Evolutionary conservation across 2,113 vertebrate species (phyloP).

Genomic region (Emydocephalus ijimae): DNA sequence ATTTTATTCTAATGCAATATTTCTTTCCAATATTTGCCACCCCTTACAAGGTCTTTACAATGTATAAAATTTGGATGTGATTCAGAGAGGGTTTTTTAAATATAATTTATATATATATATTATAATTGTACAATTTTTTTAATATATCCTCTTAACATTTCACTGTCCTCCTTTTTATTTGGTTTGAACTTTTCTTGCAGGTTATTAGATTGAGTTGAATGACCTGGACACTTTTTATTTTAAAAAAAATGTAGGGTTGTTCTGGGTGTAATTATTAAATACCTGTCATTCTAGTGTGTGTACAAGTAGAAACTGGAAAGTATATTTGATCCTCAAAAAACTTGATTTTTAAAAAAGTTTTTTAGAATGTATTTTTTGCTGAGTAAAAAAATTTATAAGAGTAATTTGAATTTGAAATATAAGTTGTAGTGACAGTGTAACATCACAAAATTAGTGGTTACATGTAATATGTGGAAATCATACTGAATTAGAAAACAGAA

Average conservation of each 20-base stretch:
- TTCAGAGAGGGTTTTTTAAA: neutral
- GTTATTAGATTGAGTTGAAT: neutral
- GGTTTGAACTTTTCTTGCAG: neutral
- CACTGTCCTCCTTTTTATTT: neutral
- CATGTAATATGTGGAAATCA: neutral
- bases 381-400: neutral
- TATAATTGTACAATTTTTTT: too few relatives aligned
- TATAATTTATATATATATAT: too few relatives aligned
- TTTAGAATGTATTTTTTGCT: neutral
- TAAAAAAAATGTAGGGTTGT: neutral
- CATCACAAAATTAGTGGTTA: neutral
- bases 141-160: neutral
- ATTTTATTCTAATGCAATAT: constrained; percentile 53
- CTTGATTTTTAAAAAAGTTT: neutral
- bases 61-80: constrained; percentile 26
- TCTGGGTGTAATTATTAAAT: neutral
- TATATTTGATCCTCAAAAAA: neutral
- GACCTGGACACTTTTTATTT: neutral
- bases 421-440: neutral
- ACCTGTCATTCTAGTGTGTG: neutral
- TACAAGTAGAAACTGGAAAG: neutral
- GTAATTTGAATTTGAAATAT: neutral
- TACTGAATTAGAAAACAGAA: neutral
- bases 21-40: constrained; percentile 51
- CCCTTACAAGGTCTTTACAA: constrained; percentile 52